These are phyloP conservation scores for Lacerta bilineata DNA, from an alignment of 2,797 vertebrate species.

Conservation along the genomic window DNA sequence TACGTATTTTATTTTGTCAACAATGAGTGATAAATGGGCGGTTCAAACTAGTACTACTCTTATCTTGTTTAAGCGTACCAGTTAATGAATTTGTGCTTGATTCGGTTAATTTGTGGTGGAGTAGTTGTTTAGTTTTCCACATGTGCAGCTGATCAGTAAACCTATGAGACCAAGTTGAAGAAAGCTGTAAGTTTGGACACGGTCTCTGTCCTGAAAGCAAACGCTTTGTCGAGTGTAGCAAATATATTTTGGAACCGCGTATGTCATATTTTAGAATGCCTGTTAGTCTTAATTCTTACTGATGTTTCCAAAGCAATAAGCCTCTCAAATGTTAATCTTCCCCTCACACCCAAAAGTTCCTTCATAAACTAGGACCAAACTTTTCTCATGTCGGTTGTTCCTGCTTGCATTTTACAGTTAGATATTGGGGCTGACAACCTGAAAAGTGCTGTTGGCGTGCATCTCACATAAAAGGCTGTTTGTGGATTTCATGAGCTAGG, in stretches of 20 bases:
- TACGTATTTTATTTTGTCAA: not conserved
- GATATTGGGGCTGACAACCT: not conserved
- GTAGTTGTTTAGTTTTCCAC: not conserved
- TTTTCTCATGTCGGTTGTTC: not conserved
- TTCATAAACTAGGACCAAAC: not conserved
- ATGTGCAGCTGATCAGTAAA: not conserved
- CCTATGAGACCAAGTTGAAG: not conserved
- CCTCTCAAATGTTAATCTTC: not conserved
- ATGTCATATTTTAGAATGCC: not conserved
- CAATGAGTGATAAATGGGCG: not conserved
- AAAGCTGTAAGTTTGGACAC: not conserved
- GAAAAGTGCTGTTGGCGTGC: not conserved
- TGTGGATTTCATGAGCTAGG: not conserved
- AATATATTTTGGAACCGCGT: not conserved
- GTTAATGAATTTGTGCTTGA: not conserved
- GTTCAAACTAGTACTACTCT: not conserved
- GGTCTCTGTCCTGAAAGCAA: too few relatives aligned
- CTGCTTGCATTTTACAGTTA: slow-evolving; percentile 4
- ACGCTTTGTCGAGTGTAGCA: not conserved
- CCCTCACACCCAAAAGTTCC: not conserved
- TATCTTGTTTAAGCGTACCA: not conserved
- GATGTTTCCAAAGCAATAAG: not conserved
- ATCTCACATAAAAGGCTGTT: not conserved
- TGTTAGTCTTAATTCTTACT: not conserved
- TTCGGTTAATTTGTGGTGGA: not conserved